phyloP scores from a whole-genome alignment of 2,888 invertebrate species.

The Linnaemya vulpina region DNA sequence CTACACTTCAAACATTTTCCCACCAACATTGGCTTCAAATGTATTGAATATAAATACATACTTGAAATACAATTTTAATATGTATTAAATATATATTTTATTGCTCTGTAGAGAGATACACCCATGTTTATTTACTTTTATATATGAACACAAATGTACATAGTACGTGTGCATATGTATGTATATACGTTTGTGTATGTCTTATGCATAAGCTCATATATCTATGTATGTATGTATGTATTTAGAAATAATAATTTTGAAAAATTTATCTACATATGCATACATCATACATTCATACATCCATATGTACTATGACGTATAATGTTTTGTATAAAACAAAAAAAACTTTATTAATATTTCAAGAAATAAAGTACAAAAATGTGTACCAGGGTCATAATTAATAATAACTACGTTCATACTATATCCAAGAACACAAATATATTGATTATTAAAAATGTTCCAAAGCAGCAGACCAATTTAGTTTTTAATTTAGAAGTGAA shows the following conservation, averaged over 20 bases:
- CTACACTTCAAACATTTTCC: conserved; percentile 55
- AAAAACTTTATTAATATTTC: conserved; percentile 38
- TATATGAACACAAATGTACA: not conserved
- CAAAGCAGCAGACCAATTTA: conserved; percentile 44
- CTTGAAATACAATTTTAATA: conserved; percentile 17
- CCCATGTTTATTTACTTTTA: no score
- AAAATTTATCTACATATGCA: not conserved
- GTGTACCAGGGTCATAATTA: conserved; percentile 55
- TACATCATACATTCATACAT: not conserved
- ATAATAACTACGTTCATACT: conserved; percentile 23
- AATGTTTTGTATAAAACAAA: conserved; percentile 27
- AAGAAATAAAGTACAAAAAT: conserved; percentile 10
- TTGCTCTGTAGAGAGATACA: not conserved
- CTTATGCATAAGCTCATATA: no score
- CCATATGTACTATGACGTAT: conserved; percentile 18
- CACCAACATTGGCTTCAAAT: conserved; percentile 41
- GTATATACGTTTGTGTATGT: not conserved
- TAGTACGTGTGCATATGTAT: no score
- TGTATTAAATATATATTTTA: conserved; percentile 3
- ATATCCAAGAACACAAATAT: conserved; percentile 36
- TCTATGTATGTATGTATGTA: no score
- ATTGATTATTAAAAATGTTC: conserved; percentile 50
- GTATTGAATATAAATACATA: conserved; percentile 38
- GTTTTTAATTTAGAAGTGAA: conserved; percentile 34
- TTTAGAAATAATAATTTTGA: no score